Conservation (phyloP, 2,888 invertebrate species). For the Tuta absoluta region DNA sequence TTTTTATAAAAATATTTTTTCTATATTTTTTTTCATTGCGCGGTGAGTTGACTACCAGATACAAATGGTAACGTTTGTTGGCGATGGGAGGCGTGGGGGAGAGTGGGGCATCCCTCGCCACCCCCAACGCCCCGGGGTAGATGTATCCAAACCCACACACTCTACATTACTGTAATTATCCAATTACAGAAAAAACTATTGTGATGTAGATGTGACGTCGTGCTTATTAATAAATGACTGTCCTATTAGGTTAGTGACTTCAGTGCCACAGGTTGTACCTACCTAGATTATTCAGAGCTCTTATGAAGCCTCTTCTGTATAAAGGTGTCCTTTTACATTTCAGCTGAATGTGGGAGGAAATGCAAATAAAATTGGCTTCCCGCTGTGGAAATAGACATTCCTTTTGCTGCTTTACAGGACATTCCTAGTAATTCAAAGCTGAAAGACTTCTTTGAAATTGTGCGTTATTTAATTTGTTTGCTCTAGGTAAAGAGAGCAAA, state of each 20-base stretch:
- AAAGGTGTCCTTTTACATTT: not conserved
- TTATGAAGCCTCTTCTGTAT: not conserved
- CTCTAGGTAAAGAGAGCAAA: slow-evolving; percentile 1
- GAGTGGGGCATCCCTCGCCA: not conserved
- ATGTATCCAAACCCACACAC: slow-evolving; percentile 70
- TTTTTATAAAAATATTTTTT: too few relatives aligned
- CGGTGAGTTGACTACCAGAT: slow-evolving; percentile 44
- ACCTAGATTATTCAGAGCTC: not conserved
- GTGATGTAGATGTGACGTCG: slow-evolving; percentile 39
- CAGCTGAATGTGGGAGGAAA: slow-evolving; percentile 5
- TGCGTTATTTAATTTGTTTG: slow-evolving; percentile 3
- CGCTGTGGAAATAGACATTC: not conserved
- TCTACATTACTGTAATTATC: slow-evolving; percentile 78
- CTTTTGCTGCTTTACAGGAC: not conserved
- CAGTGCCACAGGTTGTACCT: not conserved
- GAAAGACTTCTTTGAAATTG: not conserved
- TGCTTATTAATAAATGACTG: slow-evolving; percentile 9
- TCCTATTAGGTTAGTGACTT: slow-evolving; percentile 15
- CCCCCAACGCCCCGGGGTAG: slow-evolving; percentile 54
- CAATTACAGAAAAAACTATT: slow-evolving; percentile 65
- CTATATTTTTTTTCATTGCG: not conserved
- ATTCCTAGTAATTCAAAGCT: not conserved
- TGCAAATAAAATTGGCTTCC: slow-evolving; percentile 3
- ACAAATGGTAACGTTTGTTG: slow-evolving; percentile 53
- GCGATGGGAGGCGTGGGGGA: slow-evolving; percentile 51